Evolutionary conservation across 2,888 invertebrate genomes (phyloP), one percentile per base, ranked within the genome.

Genomic region (Lasius fuliginosus): DNA sequence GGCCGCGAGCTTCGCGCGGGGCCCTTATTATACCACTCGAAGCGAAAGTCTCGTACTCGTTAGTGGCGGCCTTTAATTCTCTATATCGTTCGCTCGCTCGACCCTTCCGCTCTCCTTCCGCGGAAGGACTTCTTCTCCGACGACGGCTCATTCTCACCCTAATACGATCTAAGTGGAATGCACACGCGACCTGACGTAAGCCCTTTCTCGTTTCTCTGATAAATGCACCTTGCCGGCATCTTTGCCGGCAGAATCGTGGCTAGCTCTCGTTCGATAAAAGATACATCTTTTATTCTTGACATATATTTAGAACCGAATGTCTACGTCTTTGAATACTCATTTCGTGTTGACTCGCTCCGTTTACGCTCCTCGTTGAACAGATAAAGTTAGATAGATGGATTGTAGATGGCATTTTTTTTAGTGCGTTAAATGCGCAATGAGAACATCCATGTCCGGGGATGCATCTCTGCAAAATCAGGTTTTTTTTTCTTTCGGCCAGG

Each of bases 21-120:
- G 90, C 92, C 91, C 92, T 93, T 92, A 92, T 91, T 91, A 91
- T 89, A 88, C 91, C 90, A 93, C 93, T 93, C 89, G 86, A 92
- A 90, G 87, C 91, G 91, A 85, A 90, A 92, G 92, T 92, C 92
- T 92, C 92, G 90, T 91, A 85, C 90, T 93, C 90, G 91, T 92
- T 92, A 92, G 91, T 91, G 89, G 84, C 90, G 89, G 92, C 91
- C 87, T 85, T 89, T 89, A 90, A 90, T 88, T 87, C 89, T 86
- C 84, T 83, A 56, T 69, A 65, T 62, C 36, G 9, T 3, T 33
- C 67, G 23, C 27, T 53, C 74, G 62, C 40, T 64, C 83, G 82
- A 87, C 90, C 87, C 87, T 89, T 74, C 82, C 79, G 73, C 73
- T 87, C 84, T 79, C 86, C 83, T 46, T 65, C 18, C 68, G 74